Percentiles rank a stretch among this genome's conserved stretches.
These are phyloP conservation scores for Agapostemon virescens DNA, from an alignment of 2,888 invertebrate genomes.

Conservation along the genomic window DNA sequence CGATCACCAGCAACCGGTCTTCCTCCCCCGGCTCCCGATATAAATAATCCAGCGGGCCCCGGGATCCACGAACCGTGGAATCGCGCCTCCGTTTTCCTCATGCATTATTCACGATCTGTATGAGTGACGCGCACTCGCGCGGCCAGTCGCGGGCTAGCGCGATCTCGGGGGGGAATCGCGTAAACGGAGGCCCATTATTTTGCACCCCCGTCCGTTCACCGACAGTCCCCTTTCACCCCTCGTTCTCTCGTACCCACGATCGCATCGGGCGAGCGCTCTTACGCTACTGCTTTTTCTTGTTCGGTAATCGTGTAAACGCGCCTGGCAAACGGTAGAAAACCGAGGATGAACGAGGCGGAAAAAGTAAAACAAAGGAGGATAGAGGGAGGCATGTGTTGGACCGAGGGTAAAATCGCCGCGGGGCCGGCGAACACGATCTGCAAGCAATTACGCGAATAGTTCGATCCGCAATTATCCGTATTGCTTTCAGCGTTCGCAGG, in stretches of 20 bases:
- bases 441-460: conserved; percentile 47
- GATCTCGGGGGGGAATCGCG: conserved; percentile 55
- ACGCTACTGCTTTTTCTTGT: neutral
- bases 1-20: conserved; percentile 29
- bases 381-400: neutral
- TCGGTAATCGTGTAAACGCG: conserved; percentile 35
- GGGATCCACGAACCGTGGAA: conserved; percentile 43
- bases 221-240: neutral
- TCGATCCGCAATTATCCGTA: conserved; percentile 53
- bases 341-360: conserved; percentile 1
- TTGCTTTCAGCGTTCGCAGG: conserved; percentile 39
- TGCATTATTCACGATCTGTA: conserved; percentile 54
- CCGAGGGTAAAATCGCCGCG: conserved; percentile 16
- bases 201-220: conserved; percentile 24
- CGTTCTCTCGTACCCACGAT: no score
- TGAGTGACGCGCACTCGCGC: conserved; percentile 45
- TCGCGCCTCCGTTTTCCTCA: conserved; percentile 52
- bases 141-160: conserved; percentile 25
- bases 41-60: conserved; percentile 46
- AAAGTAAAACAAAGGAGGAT: neutral
- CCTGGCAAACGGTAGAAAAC: conserved; percentile 12
- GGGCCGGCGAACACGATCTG: conserved; percentile 24
- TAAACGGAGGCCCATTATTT: conserved; percentile 56
- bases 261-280: neutral
- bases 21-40: conserved; percentile 26